Base-by-base conservation (phyloP, 2,113 vertebrate species). In the Chaetops frenatus region DNA sequence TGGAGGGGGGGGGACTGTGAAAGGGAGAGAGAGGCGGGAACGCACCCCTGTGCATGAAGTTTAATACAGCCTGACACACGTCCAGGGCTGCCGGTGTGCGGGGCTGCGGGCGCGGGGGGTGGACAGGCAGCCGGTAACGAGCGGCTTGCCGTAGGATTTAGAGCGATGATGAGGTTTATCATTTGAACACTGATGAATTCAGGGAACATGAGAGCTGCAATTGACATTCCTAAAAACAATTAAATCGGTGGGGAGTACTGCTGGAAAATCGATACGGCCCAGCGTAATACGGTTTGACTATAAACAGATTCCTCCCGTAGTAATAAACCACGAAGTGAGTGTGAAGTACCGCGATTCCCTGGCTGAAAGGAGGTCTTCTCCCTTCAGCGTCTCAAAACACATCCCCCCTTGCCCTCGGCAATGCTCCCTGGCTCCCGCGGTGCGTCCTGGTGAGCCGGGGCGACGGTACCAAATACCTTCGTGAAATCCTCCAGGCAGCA, bases 161-260 rank as follows among this genome's bases (percentile, higher is more conserved):
- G 70, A 76, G 84, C 38, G 27, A 73, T 91, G 61, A 94, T 87
- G 87, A 89, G 81, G 84, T 87, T 94, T 95, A 95, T 96, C 93
- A 89, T 80, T 61, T 82, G 87, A 89, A 57, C 87, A 5, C 87
- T 79, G 95, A 91, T 92, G 93, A 85, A 95, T 96, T 81, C 93
- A 92, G 81, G 91, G 91, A 96, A 88, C 94, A 42, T 12, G 93
- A 96, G 90, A 85, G 93, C 81, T 47, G 78, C 91, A 94, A 92
- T 92, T 77, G 90, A 92, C 94, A 85, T 96, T 85, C 93, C 93
- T 92, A 94, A 96, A 96, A 97, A 95, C 95, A 95, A 92, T 96
- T 95, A 95, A 90, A 95, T 69, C 94, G 84, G 93, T 94, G 87
- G 93, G 93, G 89, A 97, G 93, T 84, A 51, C 81, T 61, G 91